Evolutionary conservation across 2,888 invertebrate genomes (phyloP), one percentile per base, ranked within the genome.

Genomic region (Synergus itoensis): DNA sequence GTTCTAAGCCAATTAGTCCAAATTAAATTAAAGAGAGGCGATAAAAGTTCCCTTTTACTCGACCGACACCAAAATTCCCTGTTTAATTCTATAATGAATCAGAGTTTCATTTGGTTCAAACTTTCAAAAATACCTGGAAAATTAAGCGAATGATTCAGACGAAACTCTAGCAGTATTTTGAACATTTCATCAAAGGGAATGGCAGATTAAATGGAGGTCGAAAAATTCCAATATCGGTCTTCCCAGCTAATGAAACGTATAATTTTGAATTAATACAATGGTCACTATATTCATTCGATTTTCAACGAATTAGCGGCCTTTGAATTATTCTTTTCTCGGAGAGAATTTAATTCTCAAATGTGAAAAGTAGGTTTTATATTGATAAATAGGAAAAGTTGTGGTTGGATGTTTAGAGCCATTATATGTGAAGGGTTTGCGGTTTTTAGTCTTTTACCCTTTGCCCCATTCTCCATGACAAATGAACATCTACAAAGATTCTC

Each of bases 11-110:
- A 73, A 28, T 36, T 73, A 73, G 36, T 53, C 36, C 0, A 53
- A 73, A 73, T 73, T 53, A 12, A 73, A 73, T 73, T 73, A 73
- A 73, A 16, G 12, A 53, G 53, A 12, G 36, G n/a, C 5, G 43
- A 73, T 73, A 36, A 53, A 73, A 69, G 28, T 65, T 65, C 18
- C 62, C 5, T 62, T 28, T 62, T 28, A 62, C 62, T 62, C 14
- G 14, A 1, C 28, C 28, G 5, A 21, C 62, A 18, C 28, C 28
- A 4, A 14, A 14, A 62, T 62, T 11, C 62, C 3, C 57, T 57
- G 18, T 45, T 43, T 48, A 73, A 18, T 12, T 28, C 36, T 40
- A 41, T n/a, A n/a, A n/a, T 4, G 21, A 73, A 53, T 21, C 53
- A 45, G 18, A 73, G 45, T 73, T 53, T 28, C 2, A 53, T 45